Evolutionary conservation across 2,888 invertebrate species (phyloP).

Genomic region (Trilocha varians): DNA sequence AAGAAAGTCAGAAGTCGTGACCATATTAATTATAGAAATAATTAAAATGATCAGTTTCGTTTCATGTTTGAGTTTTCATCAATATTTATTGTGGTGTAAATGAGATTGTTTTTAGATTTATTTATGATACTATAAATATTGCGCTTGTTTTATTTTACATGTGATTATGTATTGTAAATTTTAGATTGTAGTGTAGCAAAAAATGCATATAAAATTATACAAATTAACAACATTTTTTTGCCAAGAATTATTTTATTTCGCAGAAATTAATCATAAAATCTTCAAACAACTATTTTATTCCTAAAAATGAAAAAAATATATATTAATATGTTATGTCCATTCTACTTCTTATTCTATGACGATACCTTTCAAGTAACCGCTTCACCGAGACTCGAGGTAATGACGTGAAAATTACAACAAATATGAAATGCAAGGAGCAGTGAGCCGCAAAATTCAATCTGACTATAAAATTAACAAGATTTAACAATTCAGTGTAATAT

Average conservation of each 20-base stretch:
- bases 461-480: not conserved
- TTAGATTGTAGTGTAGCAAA: too few relatives aligned
- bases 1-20: conserved; percentile 16
- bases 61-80: conserved; percentile 3
- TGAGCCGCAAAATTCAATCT: conserved; percentile 49
- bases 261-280: too few relatives aligned
- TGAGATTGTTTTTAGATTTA: not conserved
- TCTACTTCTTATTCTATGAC: conserved; percentile 36
- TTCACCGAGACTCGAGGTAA: conserved; percentile 39
- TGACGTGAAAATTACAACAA: conserved; percentile 64
- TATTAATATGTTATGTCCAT: conserved; percentile 8
- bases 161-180: too few relatives aligned
- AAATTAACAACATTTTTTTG: too few relatives aligned
- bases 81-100: not conserved
- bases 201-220: too few relatives aligned
- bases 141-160: too few relatives aligned
- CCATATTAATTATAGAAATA: conserved; percentile 21
- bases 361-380: conserved; percentile 47
- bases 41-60: conserved; percentile 6
- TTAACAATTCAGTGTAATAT: not conserved
- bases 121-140: too few relatives aligned
- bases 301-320: not conserved
- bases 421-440: conserved; percentile 29
- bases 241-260: too few relatives aligned
- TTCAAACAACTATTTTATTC: too few relatives aligned